These are phyloP conservation scores for Pseudonaja textilis DNA, from an alignment of 2,113 vertebrate species.

Conservation along the genomic window DNA sequence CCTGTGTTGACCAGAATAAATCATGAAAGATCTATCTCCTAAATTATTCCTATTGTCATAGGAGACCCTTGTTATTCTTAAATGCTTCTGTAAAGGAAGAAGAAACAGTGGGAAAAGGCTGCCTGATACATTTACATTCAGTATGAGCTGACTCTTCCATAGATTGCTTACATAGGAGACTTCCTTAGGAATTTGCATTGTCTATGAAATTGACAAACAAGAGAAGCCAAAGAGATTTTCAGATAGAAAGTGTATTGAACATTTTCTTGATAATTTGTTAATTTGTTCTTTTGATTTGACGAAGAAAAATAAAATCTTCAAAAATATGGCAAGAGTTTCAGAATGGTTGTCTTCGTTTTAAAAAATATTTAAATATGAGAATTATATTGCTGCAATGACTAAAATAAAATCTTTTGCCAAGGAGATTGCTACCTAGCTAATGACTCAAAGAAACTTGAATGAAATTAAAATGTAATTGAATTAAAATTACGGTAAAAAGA, in stretches of 20 bases:
- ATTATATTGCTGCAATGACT: neutral
- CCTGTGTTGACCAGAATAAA: slow-evolving; percentile 17
- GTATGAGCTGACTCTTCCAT: neutral
- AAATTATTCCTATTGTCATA: slow-evolving; percentile 22
- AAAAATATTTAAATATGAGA: neutral
- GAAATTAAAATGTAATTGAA: too few species aligned
- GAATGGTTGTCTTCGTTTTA: neutral
- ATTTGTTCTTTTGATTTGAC: neutral
- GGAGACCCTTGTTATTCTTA: neutral
- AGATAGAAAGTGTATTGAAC: neutral
- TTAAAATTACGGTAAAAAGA: neutral
- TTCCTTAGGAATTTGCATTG: neutral
- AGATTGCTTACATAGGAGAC: too few species aligned
- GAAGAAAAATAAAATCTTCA: neutral
- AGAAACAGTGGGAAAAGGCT: neutral
- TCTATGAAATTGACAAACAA: slow-evolving; percentile 2
- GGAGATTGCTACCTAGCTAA: neutral
- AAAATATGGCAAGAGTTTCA: neutral
- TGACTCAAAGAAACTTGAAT: neutral
- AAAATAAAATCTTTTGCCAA: neutral
- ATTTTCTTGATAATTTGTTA: neutral
- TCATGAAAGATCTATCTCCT: slow-evolving; percentile 1
- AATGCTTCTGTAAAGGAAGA: slow-evolving; percentile 10
- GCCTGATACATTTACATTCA: neutral
- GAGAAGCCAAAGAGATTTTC: neutral